Conservation (phyloP, 2,797 vertebrate genomes). For the Meda fulgida region DNA sequence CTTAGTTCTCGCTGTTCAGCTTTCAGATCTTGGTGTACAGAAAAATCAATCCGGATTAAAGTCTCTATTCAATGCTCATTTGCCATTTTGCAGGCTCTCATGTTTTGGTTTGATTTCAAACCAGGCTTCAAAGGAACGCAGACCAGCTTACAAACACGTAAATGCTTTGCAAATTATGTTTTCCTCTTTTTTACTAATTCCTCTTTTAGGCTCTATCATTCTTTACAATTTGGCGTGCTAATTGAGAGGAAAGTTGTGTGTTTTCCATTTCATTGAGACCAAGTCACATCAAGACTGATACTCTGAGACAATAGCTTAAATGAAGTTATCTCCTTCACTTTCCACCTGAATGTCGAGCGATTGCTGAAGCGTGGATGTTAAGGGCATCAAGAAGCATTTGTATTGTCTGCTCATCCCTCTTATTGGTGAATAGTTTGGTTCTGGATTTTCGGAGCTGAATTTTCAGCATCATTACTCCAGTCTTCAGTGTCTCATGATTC, state of each 20-base stretch:
- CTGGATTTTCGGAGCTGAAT: background rate
- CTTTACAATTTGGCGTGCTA: conserved; percentile 22
- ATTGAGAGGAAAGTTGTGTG: background rate
- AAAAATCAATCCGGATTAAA: conserved; percentile 26
- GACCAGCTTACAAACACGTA: background rate
- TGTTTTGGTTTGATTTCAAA: conserved; percentile 31
- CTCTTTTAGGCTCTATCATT: conserved; percentile 16
- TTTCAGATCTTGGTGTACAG: conserved; percentile 11
- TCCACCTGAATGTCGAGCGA: background rate
- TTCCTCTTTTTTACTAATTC: conserved; percentile 27
- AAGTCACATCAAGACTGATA: background rate
- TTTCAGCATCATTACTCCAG: too few species aligned
- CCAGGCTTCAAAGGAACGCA: conserved; percentile 23
- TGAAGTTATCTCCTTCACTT: conserved; percentile 6
- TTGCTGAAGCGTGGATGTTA: background rate
- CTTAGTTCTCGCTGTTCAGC: background rate
- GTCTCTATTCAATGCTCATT: background rate
- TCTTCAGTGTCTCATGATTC: too few species aligned
- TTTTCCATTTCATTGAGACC: conserved; percentile 12
- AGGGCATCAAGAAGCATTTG: conserved; percentile 13
- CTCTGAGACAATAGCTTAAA: background rate
- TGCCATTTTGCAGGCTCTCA: conserved; percentile 3
- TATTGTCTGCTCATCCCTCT: conserved; percentile 5
- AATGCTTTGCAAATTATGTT: conserved; percentile 24
- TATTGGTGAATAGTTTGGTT: background rate